Base-by-base conservation (phyloP, 1,140 invertebrate species). In the Drosophila nebulosa region DNA sequence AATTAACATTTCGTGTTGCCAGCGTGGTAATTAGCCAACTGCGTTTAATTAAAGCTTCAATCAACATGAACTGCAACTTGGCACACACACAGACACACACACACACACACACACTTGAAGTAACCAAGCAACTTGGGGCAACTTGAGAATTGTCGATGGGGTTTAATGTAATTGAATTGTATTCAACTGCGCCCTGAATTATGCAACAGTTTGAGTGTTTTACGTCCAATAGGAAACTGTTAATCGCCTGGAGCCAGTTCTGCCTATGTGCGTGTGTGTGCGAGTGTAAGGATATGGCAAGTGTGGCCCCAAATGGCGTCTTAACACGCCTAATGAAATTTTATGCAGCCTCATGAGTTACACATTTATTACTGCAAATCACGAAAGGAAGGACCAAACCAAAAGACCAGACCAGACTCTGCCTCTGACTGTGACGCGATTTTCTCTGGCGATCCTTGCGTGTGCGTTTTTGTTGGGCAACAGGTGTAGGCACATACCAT, bases 281-380 rank as follows among this genome's bases (percentile, higher is more conserved):
- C 16, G 2, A 3, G 27, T 22, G 4, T 27, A 6, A 4, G 50
- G 50, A 22, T 60, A n/a, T 14, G 30, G 21, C 39, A 65, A 61
- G 70, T 74, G 79, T 61, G 63, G 30, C 58, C 12, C 14, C 64
- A 70, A 88, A 86, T 88, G 78, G 81, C 83, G 70, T 62, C 74
- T 75, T 78, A 78, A 72, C 83, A 81, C 64, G 83, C 67, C 78
- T 86, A 86, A 86, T 86, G 65, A 86, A 86, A 86, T 88, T 86
- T 86, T 83, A 86, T 83, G 78, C 83, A 78, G 67, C 52, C 78
- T 88, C 78, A 83, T 78, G 59, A 78, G 74, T 63, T 58, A 67
- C 64, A 30, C 74, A 88, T 88, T 86, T 86, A 86, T 86, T 71
- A 73, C 68, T 42, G 64, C 56, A 74, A 86, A 88, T 78, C 81